Evolutionary conservation across 2,888 invertebrate genomes (phyloP), one percentile per base, ranked within the genome.

Genomic region (Mythimna vitellina): DNA sequence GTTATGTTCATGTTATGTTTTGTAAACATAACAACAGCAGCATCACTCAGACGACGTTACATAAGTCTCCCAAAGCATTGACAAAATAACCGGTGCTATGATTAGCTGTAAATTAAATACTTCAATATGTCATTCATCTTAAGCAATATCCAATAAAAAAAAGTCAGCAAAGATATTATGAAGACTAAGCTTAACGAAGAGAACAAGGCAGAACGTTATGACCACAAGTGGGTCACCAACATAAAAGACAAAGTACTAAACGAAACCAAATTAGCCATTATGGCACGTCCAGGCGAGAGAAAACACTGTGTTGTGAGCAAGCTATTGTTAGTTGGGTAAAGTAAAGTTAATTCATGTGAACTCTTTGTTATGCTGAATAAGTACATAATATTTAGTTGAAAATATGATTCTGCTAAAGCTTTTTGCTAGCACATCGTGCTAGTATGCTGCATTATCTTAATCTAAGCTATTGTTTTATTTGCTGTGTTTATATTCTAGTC

Each of bases 251-350:
- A n/a, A 53, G 35, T 53, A 51, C 65, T 65, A 53, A 66, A 80
- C 54, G 58, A 78, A 63, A 20, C 58, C 56, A 60, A 85, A 83
- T 66, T 74, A 70, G 35, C 70, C 70, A 81, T 85, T 85, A 75
- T 70, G 67, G 49, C 46, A 65, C 63, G 58, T 81, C 56, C 62
- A 78, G 77, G 20, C 22, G 60, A 70, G 81, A 83, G 85, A 83
- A 82, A 81, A 70, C 69, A 60, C 29, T 60, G 53, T 20, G 61
- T 70, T 76, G 73, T 74, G 62, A 67, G 56, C 70, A 35, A 54
- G 65, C 62, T 29, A 81, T 79, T 79, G 81, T 79, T 71, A n/a
- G 14, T 2, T 9, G 35, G 25, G 4, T 17, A 12, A 38, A 14
- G n/a, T 70, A 29, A 51, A 66, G 22, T 54, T 54, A 54, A n/a